Percentiles rank a stretch among this genome's conserved stretches.
phyloP scores from a whole-genome alignment of 2,888 invertebrate genomes.

The Amiota mariae region DNA sequence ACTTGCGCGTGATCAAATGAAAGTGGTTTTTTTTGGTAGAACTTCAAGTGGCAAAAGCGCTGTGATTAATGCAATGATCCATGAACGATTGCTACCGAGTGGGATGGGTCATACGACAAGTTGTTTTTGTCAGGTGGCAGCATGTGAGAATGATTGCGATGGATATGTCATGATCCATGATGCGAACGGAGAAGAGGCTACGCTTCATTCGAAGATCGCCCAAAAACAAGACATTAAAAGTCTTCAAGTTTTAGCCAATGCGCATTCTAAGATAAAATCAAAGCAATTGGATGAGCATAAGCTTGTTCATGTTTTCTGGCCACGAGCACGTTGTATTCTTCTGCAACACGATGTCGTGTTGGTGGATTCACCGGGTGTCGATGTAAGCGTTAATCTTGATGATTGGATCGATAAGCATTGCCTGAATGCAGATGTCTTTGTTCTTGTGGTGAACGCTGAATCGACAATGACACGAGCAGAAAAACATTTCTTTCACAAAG shows the following conservation, averaged over 20 bases:
- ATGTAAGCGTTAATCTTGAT: slow-evolving; percentile 97
- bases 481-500: slow-evolving; percentile 99
- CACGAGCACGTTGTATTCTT: slow-evolving; percentile 92
- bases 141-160: slow-evolving; percentile 80
- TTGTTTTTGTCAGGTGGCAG: slow-evolving; percentile 96
- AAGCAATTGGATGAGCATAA: slow-evolving; percentile 69
- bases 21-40: slow-evolving; percentile 81
- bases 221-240: slow-evolving; percentile 76
- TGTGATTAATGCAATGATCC: slow-evolving; percentile 99
- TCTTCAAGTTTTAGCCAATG: slow-evolving; percentile 88
- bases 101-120: slow-evolving; percentile 99
- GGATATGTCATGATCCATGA: slow-evolving; percentile 89
- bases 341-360: slow-evolving; percentile 97
- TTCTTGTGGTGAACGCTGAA: slow-evolving; percentile 98
- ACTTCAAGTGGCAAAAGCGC: slow-evolving; percentile 99
- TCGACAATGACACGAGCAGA: slow-evolving; percentile 99
- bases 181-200: slow-evolving; percentile 84
- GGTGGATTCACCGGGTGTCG: slow-evolving; percentile 98
- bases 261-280: slow-evolving; percentile 74
- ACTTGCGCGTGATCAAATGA: slow-evolving; percentile 97
- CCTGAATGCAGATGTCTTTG: slow-evolving; percentile 99
- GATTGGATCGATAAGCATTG: slow-evolving; percentile 99
- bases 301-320: slow-evolving; percentile 79
- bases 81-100: slow-evolving; percentile 96
- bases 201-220: slow-evolving; percentile 79